Evolutionary conservation across 2,113 vertebrate genomes (phyloP).

Genomic region (Eublepharis macularius): DNA sequence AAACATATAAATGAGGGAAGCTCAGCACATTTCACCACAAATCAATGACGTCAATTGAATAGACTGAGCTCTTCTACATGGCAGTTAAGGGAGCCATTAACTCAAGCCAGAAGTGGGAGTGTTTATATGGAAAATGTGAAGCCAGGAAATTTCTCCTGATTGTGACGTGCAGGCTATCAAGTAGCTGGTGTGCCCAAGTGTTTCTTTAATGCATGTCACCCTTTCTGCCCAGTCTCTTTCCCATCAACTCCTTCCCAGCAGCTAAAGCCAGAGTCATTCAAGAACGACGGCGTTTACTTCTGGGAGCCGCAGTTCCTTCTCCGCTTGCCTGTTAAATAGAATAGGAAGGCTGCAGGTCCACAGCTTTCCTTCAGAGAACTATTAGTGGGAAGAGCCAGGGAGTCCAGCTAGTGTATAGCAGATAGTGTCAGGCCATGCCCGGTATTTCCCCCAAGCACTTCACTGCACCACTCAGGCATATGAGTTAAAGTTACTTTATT

Average conservation of each 20-base stretch:
- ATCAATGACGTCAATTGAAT: conserved; percentile 78
- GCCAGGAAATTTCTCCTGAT: conserved; percentile 78
- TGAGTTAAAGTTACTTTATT: no score
- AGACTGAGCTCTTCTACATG: conserved; percentile 64
- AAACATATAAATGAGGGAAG: conserved; percentile 74
- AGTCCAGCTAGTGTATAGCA: no score
- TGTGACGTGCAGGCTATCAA: conserved; percentile 73
- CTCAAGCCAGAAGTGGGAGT: conserved; percentile 62
- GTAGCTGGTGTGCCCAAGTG: conserved; percentile 33
- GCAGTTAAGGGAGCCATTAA: conserved; percentile 73
- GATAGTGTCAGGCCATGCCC: no score
- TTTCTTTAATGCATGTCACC: background rate
- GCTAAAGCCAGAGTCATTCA: background rate
- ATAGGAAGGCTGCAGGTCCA: background rate
- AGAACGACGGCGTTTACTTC: accelerated
- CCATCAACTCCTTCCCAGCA: conserved; percentile 2
- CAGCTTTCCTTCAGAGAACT: background rate
- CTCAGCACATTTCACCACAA: conserved; percentile 68
- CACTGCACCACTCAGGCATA: no score
- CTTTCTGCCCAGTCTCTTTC: background rate
- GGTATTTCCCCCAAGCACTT: no score
- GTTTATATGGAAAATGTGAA: conserved; percentile 83
- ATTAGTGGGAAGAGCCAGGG: no score
- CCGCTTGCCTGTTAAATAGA: background rate
- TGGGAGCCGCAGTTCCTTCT: background rate